Conservation (phyloP, 2,888 invertebrate species). For the Andrena camellia region DNA sequence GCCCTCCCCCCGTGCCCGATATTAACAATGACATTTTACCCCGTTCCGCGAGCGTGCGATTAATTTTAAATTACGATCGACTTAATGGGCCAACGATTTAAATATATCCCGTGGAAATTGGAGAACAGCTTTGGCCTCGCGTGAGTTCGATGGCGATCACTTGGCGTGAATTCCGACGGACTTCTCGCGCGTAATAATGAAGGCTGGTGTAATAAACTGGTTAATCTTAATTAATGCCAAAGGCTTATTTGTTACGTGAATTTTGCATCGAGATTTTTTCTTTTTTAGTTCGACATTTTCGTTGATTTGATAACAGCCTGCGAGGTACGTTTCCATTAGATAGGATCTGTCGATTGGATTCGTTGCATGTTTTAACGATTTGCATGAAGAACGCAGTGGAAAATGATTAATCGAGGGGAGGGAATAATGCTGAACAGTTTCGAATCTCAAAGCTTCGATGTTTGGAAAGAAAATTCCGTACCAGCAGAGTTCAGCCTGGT, state of each 20-base stretch:
- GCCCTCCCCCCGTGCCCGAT: conserved; percentile 33
- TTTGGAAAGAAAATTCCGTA: conserved; percentile 42
- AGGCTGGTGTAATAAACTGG: no score
- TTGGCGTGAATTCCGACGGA: conserved; percentile 8
- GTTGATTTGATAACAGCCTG: background rate
- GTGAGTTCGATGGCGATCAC: background rate
- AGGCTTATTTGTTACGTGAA: no score
- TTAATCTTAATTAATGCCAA: no score
- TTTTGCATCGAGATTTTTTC: background rate
- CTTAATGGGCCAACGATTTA: conserved; percentile 46
- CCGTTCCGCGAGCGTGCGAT: conserved; percentile 49
- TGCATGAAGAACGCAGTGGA: conserved; percentile 18
- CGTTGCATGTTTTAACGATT: conserved; percentile 30
- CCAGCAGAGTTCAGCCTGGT: conserved; percentile 34
- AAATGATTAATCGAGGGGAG: conserved; percentile 50
- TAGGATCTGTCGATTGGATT: conserved; percentile 21
- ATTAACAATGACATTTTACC: conserved; percentile 71
- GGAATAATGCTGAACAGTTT: conserved; percentile 33
- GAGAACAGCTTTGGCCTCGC: background rate
- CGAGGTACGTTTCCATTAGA: conserved; percentile 26
- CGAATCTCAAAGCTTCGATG: conserved; percentile 24
- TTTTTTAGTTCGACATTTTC: conserved; percentile 6
- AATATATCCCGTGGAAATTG: conserved; percentile 29
- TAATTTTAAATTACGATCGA: conserved; percentile 68
- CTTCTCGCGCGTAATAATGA: no score